Evolutionary conservation across 1,140 invertebrate genomes (phyloP), one percentile per base, ranked within the genome.

Genomic region (Radopholus similis): DNA sequence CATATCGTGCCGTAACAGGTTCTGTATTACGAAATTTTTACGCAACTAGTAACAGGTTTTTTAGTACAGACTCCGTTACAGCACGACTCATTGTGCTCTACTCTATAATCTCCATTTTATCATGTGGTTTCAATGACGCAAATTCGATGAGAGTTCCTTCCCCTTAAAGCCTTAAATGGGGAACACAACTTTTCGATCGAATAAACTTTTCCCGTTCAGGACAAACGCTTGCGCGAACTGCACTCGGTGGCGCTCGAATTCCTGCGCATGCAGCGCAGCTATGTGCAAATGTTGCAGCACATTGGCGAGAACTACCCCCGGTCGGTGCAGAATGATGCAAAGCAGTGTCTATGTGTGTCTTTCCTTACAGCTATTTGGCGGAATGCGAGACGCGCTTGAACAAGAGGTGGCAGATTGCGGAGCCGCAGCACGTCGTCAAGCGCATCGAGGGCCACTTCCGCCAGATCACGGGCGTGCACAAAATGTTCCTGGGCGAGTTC

Each of bases 241-340:
- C 68, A 70, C 40, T 21, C 18, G n/a, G 60, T 70, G n/a, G 68
- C 64, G 4, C 13, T 23, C 18, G 68, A 70, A 53, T 70, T 70
- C 40, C 70, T 57, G 40, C 38, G 42, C 13, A 59, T 56, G 18
- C 70, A 70, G 38, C 68, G 38, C 28, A 34, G 32, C 37, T 70
- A 67, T 51, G 68, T 70, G 1, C 35, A 70, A 18, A 38, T 70
- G 34, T 23, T 70, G 28, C 28, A 71, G 30, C 47, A 70, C 42
- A 72, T 70, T 47, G 65, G 53, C 2, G 35, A 42, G n/a, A 62
- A 30, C 30, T 62, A 62, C 30, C 40, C 40, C 21, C 40, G 49
- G 59, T 62, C 56, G 42, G 47, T 57, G 18, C 44, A 15, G 4
- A 28, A 51, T 51, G 47, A 51, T n/a, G n/a, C n/a, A n/a, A n/a